Evolutionary conservation across 2,113 vertebrate species (phyloP).

Genomic region (Centropristis striata): DNA sequence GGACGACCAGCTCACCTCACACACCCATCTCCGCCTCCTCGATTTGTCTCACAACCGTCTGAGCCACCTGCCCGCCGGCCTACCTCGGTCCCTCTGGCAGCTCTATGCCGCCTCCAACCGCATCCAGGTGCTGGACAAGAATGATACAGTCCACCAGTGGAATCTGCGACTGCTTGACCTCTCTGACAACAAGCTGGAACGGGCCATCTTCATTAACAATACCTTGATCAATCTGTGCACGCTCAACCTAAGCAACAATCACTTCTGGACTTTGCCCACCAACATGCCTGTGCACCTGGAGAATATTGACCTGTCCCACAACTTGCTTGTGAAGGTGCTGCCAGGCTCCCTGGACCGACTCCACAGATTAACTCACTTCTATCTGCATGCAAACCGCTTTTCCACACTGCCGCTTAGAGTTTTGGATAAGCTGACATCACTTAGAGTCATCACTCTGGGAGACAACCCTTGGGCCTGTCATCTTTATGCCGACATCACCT

Average conservation of each 20-base stretch:
- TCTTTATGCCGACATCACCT: constrained; percentile 81
- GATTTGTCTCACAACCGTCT: constrained; percentile 94
- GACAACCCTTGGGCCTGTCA: constrained; percentile 95
- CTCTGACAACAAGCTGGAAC: constrained; percentile 93
- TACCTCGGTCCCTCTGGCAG: constrained; percentile 96
- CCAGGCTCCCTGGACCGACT: constrained; percentile 91
- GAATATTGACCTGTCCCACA: constrained; percentile 92
- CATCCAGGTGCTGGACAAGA: constrained; percentile 92
- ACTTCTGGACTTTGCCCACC: constrained; percentile 96
- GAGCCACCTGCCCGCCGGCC: constrained; percentile 86
- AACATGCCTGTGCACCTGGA: constrained; percentile 92
- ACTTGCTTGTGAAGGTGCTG: constrained; percentile 92
- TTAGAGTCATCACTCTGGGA: constrained; percentile 89
- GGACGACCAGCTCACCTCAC: constrained; percentile 88
- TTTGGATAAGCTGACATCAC: constrained; percentile 86
- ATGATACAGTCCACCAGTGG: constrained; percentile 96
- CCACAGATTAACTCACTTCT: constrained; percentile 86
- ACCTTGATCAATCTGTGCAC: constrained; percentile 89
- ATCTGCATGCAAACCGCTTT: constrained; percentile 95
- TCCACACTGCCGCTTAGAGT: constrained; percentile 87
- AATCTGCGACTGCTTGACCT: constrained; percentile 92
- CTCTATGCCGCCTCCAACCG: constrained; percentile 91
- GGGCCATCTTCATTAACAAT: constrained; percentile 95
- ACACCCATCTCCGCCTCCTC: constrained; percentile 92
- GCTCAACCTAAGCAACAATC: constrained; percentile 95